A percentile compares a stretch with the other conserved stretches of the same genome.
phyloP scores from a whole-genome alignment of 2,888 invertebrate species.

The Calliopum simillimum region DNA sequence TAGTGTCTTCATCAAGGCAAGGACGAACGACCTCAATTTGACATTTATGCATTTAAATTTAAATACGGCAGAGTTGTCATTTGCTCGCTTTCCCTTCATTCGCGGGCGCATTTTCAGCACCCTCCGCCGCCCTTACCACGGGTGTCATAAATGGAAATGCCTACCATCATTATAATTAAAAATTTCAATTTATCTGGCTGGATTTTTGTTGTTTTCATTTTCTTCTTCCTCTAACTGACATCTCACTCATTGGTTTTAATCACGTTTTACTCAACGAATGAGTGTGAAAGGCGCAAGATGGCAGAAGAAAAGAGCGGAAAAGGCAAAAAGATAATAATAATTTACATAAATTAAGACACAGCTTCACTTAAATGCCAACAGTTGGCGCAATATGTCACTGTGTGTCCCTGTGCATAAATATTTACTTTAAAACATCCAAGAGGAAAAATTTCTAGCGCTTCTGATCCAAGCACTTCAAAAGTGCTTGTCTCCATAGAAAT shows the following conservation, averaged over 20 bases:
- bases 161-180: constrained; percentile 11
- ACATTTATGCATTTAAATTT: not conserved
- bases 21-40: too few relatives aligned
- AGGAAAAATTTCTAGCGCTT: too few relatives aligned
- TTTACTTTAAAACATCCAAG: too few relatives aligned
- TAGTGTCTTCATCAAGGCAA: too few relatives aligned
- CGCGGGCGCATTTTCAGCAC: too few relatives aligned
- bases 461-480: too few relatives aligned
- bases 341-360: not conserved
- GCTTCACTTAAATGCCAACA: constrained; percentile 5
- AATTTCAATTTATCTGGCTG: not conserved
- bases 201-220: not conserved
- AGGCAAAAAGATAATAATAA: not conserved
- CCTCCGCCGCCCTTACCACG: not conserved
- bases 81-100: not conserved
- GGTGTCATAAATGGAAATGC: not conserved
- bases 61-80: not conserved
- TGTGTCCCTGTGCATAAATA: not conserved
- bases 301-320: not conserved
- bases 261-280: too few relatives aligned
- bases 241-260: too few relatives aligned
- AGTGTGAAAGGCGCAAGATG: not conserved
- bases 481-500: too few relatives aligned
- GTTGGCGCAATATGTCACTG: not conserved
- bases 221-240: too few relatives aligned